Percentiles rank a stretch among this genome's conserved stretches.
phyloP scores from a whole-genome alignment of 2,888 invertebrate genomes.

The Dynastes hyllus region DNA sequence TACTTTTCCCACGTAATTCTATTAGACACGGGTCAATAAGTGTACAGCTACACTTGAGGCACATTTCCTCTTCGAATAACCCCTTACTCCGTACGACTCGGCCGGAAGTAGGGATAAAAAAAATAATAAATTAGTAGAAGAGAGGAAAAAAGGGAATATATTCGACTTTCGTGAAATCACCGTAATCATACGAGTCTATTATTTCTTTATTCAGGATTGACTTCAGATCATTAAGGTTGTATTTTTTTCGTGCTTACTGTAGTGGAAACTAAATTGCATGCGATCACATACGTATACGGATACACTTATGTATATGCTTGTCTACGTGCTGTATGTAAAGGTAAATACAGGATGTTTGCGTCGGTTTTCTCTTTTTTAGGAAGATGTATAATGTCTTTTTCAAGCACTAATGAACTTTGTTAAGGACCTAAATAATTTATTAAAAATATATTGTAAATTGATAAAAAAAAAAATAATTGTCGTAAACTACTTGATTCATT shows the following conservation, averaged over 20 bases:
- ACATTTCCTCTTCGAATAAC: constrained; percentile 19
- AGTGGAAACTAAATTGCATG: constrained; percentile 5
- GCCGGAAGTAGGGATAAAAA: constrained; percentile 12
- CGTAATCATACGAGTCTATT: constrained; percentile 1
- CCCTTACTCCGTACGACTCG: neutral
- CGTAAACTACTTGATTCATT: too few relatives aligned
- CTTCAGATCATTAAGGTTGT: constrained; percentile 27
- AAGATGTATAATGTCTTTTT: too few relatives aligned
- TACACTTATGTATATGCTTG: too few relatives aligned
- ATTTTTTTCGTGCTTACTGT: constrained; percentile 25
- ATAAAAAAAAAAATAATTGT: too few relatives aligned
- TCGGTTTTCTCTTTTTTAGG: too few relatives aligned
- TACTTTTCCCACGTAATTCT: constrained; percentile 38
- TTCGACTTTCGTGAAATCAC: constrained; percentile 18
- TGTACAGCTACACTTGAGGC: constrained; percentile 17
- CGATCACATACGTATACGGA: neutral
- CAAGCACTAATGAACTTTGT: too few relatives aligned
- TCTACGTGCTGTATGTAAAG: too few relatives aligned
- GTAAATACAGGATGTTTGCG: too few relatives aligned
- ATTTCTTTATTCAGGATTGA: constrained; percentile 26
- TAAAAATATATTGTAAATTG: too few relatives aligned
- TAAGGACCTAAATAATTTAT: too few relatives aligned
- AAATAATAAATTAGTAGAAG: constrained; percentile 12
- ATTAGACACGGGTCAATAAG: constrained; percentile 45
- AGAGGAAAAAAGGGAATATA: neutral